These are phyloP conservation scores for Danaus plexippus DNA, from an alignment of 1,140 invertebrate genomes.

Conservation along the genomic window DNA sequence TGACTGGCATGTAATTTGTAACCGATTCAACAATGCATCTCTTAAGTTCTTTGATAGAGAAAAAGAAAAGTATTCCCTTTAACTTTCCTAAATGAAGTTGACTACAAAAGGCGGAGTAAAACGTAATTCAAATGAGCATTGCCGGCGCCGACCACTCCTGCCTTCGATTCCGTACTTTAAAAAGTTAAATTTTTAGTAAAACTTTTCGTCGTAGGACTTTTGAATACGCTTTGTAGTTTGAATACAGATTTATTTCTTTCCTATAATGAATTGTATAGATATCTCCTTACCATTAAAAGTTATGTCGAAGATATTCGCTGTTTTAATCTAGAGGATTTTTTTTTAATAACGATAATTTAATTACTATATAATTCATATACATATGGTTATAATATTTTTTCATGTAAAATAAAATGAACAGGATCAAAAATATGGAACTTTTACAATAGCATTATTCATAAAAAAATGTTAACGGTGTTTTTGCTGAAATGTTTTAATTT, in stretches of 20 bases:
- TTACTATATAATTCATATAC: too few relatives aligned
- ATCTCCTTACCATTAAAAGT: too few relatives aligned
- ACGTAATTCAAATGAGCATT: slow-evolving; percentile 62
- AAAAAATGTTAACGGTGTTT: too few relatives aligned
- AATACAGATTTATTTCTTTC: slow-evolving; percentile 41
- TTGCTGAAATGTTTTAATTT: too few relatives aligned
- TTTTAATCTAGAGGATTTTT: too few relatives aligned
- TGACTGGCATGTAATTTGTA: slow-evolving; percentile 64
- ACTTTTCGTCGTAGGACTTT: slow-evolving; percentile 50
- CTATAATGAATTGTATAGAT: slow-evolving; percentile 8
- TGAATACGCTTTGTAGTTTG: slow-evolving; percentile 47
- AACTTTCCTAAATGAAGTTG: slow-evolving; percentile 68
- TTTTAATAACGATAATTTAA: too few relatives aligned
- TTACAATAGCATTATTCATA: too few relatives aligned
- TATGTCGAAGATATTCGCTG: too few relatives aligned
- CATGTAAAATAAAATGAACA: too few relatives aligned
- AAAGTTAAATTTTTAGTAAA: slow-evolving; percentile 62
- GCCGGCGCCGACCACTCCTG: slow-evolving; percentile 39
- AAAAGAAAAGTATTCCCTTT: slow-evolving; percentile 60
- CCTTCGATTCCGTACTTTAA: slow-evolving; percentile 58
- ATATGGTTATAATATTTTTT: too few relatives aligned
- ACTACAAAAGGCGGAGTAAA: slow-evolving; percentile 63
- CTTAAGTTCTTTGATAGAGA: slow-evolving; percentile 52
- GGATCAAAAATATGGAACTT: too few relatives aligned
- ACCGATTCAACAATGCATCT: slow-evolving; percentile 68